These are phyloP conservation scores for Cosmia pyralina DNA, from an alignment of 2,888 invertebrate species.

Conservation along the genomic window DNA sequence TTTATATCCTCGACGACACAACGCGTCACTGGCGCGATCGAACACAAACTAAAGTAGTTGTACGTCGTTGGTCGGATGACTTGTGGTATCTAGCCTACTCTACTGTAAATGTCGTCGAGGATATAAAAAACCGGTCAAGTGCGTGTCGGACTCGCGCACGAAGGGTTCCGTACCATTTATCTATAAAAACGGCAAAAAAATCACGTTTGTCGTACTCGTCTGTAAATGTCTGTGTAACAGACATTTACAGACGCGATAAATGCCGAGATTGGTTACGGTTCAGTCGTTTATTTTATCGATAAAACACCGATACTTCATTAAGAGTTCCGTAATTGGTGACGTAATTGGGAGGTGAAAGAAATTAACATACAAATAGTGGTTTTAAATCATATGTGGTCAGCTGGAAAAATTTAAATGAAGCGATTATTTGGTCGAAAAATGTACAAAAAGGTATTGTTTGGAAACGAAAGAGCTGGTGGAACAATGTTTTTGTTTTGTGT, in stretches of 20 bases:
- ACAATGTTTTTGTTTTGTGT: background rate
- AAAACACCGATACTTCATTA: constrained; percentile 48
- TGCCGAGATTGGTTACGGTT: constrained; percentile 8
- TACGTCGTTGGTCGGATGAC: no score
- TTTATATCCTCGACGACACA: no score
- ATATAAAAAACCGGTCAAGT: no score
- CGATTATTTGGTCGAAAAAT: constrained; percentile 2
- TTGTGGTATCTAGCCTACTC: no score
- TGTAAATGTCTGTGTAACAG: no score
- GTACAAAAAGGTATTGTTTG: background rate
- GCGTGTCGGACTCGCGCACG: no score
- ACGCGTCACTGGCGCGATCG: no score
- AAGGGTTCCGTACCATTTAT: no score
- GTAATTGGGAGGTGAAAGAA: constrained; percentile 39
- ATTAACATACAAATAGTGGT: constrained; percentile 46
- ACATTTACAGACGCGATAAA: background rate
- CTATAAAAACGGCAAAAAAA: no score
- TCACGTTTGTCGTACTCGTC: no score
- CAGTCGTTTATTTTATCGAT: constrained; percentile 30
- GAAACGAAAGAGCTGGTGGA: background rate
- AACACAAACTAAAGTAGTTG: no score
- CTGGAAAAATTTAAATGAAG: constrained; percentile 20
- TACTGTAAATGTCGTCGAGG: no score
- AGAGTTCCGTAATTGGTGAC: constrained; percentile 37
- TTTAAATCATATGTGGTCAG: constrained; percentile 35